Evolutionary conservation across 2,888 invertebrate species (phyloP).

Genomic region (Boloria euphrosyne): DNA sequence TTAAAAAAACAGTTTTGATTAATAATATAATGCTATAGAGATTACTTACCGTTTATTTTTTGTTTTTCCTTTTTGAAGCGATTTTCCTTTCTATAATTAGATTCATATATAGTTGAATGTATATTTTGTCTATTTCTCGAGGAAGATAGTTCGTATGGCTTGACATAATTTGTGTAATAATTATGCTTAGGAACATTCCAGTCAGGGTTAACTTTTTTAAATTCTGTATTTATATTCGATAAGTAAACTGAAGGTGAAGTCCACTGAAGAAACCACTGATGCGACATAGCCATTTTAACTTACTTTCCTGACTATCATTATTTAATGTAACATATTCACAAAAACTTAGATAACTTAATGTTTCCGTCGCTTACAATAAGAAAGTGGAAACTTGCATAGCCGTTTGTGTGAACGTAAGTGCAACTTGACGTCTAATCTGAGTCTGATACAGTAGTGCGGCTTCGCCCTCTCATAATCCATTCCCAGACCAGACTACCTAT

Average conservation of each 20-base stretch:
- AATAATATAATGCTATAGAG: neutral
- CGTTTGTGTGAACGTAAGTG: conserved; percentile 29
- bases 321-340: neutral
- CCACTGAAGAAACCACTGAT: conserved; percentile 80
- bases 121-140: conserved; percentile 12
- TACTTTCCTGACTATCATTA: conserved; percentile 17
- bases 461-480: conserved; percentile 33
- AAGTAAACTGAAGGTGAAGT: conserved; percentile 64
- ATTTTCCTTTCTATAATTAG: conserved; percentile 16
- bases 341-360: neutral
- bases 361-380: conserved; percentile 30
- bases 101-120: neutral
- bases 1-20: neutral
- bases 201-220: conserved; percentile 56
- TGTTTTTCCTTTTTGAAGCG: conserved; percentile 21
- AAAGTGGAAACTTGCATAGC: conserved; percentile 36
- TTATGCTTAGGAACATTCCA: conserved; percentile 45
- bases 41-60: conserved; percentile 26
- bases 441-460: conserved; percentile 17
- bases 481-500: conserved; percentile 21
- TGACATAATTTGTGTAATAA: conserved; percentile 20
- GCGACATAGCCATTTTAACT: conserved; percentile 68
- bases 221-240: conserved; percentile 63
- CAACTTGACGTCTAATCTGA: conserved; percentile 24
- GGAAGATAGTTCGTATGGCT: conserved; percentile 15